These are phyloP conservation scores for Erebia aethiops DNA, from an alignment of 2,888 invertebrate species.

Conservation along the genomic window DNA sequence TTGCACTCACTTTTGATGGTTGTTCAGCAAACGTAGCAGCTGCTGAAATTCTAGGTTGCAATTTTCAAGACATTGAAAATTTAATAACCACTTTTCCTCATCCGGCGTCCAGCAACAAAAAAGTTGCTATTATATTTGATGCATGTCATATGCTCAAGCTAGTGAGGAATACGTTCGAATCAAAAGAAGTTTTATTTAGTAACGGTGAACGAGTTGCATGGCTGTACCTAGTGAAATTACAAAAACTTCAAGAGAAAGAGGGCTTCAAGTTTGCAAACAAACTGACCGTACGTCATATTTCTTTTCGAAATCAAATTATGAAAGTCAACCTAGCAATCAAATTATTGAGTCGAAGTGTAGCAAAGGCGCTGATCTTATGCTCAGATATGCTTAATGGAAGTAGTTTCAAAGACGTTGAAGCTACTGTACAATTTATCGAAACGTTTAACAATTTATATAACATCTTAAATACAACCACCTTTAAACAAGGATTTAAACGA, in stretches of 20 bases:
- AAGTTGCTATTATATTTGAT: slow-evolving; percentile 21
- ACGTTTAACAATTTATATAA: slow-evolving; percentile 15
- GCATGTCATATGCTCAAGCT: slow-evolving; percentile 22
- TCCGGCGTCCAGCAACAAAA: slow-evolving; percentile 11
- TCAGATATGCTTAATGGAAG: slow-evolving; percentile 13
- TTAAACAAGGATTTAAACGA: slow-evolving; percentile 17
- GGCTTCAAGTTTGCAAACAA: slow-evolving; percentile 19
- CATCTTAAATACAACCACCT: slow-evolving; percentile 10
- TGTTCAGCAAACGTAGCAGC: slow-evolving; percentile 9
- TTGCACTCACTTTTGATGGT: slow-evolving; percentile 23
- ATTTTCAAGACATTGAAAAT: slow-evolving; percentile 15
- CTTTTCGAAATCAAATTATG: slow-evolving; percentile 8
- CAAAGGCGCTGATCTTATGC: slow-evolving; percentile 10
- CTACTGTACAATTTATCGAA: slow-evolving; percentile 16
- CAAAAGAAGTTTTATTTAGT: slow-evolving; percentile 21
- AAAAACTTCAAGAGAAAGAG: slow-evolving; percentile 21
- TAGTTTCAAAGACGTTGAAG: slow-evolving; percentile 18
- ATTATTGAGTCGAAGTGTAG: slow-evolving; percentile 13
- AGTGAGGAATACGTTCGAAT: slow-evolving; percentile 18
- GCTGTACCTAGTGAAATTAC: slow-evolving; percentile 15
- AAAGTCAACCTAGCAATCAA: neutral
- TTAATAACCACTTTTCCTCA: slow-evolving; percentile 23
- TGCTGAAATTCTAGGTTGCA: slow-evolving; percentile 25
- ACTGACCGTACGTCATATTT: slow-evolving; percentile 18
- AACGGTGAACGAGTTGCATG: slow-evolving; percentile 18